Evolutionary conservation across 2,888 invertebrate genomes (phyloP).

Genomic region (Colostygia pectinataria): DNA sequence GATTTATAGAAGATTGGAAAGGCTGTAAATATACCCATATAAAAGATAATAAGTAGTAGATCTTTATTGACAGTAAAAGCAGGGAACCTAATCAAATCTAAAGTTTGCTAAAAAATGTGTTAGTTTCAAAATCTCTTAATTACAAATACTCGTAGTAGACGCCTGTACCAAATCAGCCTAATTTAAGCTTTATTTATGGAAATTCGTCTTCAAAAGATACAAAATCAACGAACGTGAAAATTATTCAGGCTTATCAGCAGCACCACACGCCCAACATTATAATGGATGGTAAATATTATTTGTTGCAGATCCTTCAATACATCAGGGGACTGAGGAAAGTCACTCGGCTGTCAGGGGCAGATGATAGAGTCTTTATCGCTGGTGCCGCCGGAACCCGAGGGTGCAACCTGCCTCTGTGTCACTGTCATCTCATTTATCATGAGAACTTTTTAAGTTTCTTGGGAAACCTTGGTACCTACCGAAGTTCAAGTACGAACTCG

Average conservation of each 20-base stretch:
- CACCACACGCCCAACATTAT: conserved; percentile 52
- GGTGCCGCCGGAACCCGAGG: conserved; percentile 48
- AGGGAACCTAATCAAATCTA: not conserved
- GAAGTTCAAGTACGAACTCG: conserved; percentile 20
- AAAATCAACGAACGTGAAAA: conserved; percentile 25
- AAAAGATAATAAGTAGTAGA: conserved; percentile 25
- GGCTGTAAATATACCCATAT: conserved; percentile 20
- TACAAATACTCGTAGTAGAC: not conserved
- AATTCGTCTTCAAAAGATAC: conserved; percentile 13
- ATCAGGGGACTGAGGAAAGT: conserved; percentile 46
- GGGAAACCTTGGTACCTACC: conserved; percentile 39
- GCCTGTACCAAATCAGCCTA: not conserved
- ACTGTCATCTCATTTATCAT: conserved; percentile 65
- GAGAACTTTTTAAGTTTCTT: conserved; percentile 44
- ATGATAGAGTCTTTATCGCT: conserved; percentile 71
- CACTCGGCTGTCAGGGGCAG: conserved; percentile 60
- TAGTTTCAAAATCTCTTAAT: too few species aligned
- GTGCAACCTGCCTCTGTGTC: conserved; percentile 58
- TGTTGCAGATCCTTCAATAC: conserved; percentile 50
- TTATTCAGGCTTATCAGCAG: conserved; percentile 47
- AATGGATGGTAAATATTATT: conserved; percentile 58
- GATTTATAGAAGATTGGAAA: conserved; percentile 20
- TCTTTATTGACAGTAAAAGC: conserved; percentile 14
- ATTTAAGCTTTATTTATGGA: conserved; percentile 5
- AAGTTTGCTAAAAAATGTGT: too few species aligned